Base-by-base conservation (phyloP, 64 coral and sea anemone genomes). In the Platygyra sinensis region DNA sequence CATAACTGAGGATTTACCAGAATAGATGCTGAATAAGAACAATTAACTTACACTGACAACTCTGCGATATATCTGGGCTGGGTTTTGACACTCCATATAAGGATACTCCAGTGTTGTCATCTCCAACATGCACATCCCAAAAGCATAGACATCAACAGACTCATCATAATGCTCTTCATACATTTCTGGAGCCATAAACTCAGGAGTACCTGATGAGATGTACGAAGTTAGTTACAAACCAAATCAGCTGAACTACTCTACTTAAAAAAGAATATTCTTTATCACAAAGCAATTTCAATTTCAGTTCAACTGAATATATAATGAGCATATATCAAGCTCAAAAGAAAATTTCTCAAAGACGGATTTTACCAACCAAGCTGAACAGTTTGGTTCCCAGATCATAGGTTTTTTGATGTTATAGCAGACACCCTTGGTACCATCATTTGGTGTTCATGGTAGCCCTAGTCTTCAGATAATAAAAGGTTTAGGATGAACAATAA, bases 181-280 rank as follows among this genome's bases (percentile, higher is more conserved):
- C 97, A 99, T 99, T 86, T 99, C 97, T 51, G 97, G 97, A 52
- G 97, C 97, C 97, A 99, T 99, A 75, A 99, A 99, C 71, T 99
- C 97, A 19, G 94, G 97, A 65, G 97, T 99, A 76, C 97, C 97
- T 99, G 22, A 5, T 71, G 12, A 69, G 30, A 85, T 5, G 71
- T 29, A 69, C 10, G 19, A 28, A 2, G 61, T 20, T 14, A 14
- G 39, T 69, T 69, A 1, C 22, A 27, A 25, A 46, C 42, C 25
- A 69, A 69, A 69, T 10, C 10, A 8, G 65, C 25, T 69, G 65
- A 69, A 25, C 22, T 25, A n/a, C 10, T 9, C 25, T 9, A 2
- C 24, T 27, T 27, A n/a, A n/a, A 63, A 60, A 39, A 36, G 33
- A 3, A 36, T 36, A 36, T 36, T 30, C 2, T 50, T 7, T 71